Evolutionary conservation across 2,113 vertebrate genomes (phyloP), one percentile per base, ranked within the genome.

Genomic region (Stomatorhinus ivindoensis): DNA sequence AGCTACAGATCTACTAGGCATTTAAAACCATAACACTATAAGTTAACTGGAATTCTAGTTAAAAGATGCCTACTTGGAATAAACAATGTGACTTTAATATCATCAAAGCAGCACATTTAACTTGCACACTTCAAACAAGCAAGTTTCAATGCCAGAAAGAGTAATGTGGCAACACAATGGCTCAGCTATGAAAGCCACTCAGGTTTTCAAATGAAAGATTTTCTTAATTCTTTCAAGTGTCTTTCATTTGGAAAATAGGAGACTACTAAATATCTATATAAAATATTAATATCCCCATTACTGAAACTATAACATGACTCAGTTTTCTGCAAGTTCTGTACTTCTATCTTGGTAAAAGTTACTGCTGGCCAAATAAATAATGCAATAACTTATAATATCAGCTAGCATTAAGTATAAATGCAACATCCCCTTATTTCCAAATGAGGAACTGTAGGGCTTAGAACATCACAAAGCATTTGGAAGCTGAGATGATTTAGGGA

Each of bases 361-460:
- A 3, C 82, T 10, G 42, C 44, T 5, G 10, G 47, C 19, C 39
- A 19, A 47, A 84, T 84, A 84, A 84, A 84, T 84, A 84, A 83
- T 83, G 80, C 61, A 83, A 7, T 83, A 46, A 42, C 80, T 24
- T 83, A 83, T 83, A 83, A 84, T 44, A 84, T 84, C 82, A 46
- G 42, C 10, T 44, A 84, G 17, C 42, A 46, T 47, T 35, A 84
- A 47, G 47, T 47, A 84, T 44, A n/a, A 84, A 84, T 84, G 19
- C 39, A 44, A 44, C 80, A 42, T 46, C 42, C 13, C 42, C 76
- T 46, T 83, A 24, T 83, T 44, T 84, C 35, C 19, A 84, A 84
- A 84, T 69, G 82, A 8, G 19, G 82, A 84, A 21, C 39, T 44
- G 82, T 47, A 44, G 44, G 82, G 82, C 42, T 24, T 9, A 9